phyloP scores from a whole-genome alignment of 2,888 invertebrate genomes.

The Ophioninae sp. region DNA sequence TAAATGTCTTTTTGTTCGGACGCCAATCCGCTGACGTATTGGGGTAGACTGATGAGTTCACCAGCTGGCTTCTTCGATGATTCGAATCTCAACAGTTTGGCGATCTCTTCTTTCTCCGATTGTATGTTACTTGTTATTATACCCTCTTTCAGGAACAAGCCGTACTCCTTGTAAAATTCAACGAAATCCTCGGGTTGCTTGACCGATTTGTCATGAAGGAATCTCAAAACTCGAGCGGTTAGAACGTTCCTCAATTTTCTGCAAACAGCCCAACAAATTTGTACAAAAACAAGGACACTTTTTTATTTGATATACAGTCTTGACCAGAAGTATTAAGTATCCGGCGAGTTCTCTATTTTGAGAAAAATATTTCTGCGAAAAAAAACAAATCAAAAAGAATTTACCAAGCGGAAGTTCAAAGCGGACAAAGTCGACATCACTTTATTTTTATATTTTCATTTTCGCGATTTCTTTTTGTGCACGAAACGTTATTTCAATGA shows the following conservation, averaged over 20 bases:
- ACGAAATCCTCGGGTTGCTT: constrained; percentile 92
- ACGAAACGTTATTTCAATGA: too few relatives aligned
- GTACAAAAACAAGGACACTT: background rate
- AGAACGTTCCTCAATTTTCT: constrained; percentile 93
- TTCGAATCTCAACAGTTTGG: constrained; percentile 95
- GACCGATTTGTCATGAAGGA: constrained; percentile 91
- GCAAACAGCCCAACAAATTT: constrained; percentile 11
- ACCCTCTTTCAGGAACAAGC: constrained; percentile 96
- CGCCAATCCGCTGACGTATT: constrained; percentile 90
- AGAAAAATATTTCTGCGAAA: too few relatives aligned
- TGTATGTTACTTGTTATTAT: constrained; percentile 93
- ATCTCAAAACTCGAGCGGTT: constrained; percentile 91
- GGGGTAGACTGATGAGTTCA: constrained; percentile 88
- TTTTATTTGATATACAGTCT: background rate
- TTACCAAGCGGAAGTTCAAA: too few relatives aligned
- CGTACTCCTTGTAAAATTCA: constrained; percentile 95
- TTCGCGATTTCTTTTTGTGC: too few relatives aligned
- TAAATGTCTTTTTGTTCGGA: constrained; percentile 93
- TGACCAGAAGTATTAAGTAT: too few relatives aligned
- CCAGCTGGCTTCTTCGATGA: constrained; percentile 90
- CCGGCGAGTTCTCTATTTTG: too few relatives aligned
- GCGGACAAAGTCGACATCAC: too few relatives aligned
- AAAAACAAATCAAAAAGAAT: too few relatives aligned
- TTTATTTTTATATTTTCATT: too few relatives aligned
- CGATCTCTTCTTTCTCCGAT: constrained; percentile 94